Evolutionary conservation across 2,113 vertebrate genomes (phyloP).

Genomic region (Telmatochromis sp.): DNA sequence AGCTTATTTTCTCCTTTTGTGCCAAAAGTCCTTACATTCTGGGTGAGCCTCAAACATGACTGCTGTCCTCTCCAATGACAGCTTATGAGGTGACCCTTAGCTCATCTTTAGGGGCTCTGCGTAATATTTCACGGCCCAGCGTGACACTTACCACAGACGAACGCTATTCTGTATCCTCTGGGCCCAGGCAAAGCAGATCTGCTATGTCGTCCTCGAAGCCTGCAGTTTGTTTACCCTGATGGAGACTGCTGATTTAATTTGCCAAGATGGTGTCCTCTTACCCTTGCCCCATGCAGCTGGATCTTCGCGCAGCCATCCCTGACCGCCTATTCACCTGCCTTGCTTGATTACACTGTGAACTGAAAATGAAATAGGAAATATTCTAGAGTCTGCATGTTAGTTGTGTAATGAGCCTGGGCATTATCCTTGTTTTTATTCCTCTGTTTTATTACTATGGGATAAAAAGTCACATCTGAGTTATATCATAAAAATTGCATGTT

Average conservation of each 20-base stretch:
- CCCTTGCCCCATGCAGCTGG: background rate
- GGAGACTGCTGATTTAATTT: constrained; percentile 40
- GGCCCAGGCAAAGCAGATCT: background rate
- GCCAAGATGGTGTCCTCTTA: constrained; percentile 21
- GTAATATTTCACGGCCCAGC: background rate
- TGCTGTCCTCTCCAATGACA: background rate
- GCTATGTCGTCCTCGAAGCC: background rate
- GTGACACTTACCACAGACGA: constrained; percentile 13
- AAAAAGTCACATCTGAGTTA: background rate
- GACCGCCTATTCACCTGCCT: background rate
- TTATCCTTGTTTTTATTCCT: background rate
- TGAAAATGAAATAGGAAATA: background rate
- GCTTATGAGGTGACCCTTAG: background rate
- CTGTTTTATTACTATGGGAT: background rate
- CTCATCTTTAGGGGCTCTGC: constrained; percentile 4
- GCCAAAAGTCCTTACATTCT: background rate
- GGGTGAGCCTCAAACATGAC: background rate
- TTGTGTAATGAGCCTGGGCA: background rate
- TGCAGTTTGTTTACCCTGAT: constrained; percentile 1
- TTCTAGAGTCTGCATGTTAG: background rate
- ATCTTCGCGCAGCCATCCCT: background rate
- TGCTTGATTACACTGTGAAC: background rate
- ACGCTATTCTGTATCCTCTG: background rate
- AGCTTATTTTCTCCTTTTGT: background rate
- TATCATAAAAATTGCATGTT: background rate